Percentiles rank a stretch among this genome's conserved stretches.
These are phyloP conservation scores for Astyanax mexicanus DNA, from an alignment of 2,797 vertebrate species.

Conservation along the genomic window DNA sequence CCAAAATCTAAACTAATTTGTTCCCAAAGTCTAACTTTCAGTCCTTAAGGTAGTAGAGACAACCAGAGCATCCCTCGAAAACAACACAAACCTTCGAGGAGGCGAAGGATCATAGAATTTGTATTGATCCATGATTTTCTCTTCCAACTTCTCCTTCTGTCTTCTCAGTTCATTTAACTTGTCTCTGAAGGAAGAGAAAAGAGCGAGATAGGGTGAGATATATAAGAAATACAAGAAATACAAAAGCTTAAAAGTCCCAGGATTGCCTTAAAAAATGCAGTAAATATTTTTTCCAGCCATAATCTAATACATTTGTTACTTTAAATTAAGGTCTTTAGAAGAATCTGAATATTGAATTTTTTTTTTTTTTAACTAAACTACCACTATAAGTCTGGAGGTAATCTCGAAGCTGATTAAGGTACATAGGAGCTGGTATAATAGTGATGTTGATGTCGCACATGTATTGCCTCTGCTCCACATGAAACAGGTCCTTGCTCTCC, in stretches of 20 bases:
- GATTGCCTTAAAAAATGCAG: too few species aligned
- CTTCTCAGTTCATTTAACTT: slow-evolving; percentile 95
- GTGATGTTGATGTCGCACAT: slow-evolving; percentile 79
- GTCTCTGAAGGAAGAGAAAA: slow-evolving; percentile 77
- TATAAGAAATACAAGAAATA: too few species aligned
- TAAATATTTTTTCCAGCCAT: not conserved
- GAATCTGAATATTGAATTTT: not conserved
- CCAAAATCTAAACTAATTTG: not conserved
- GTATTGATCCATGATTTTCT: slow-evolving; percentile 99
- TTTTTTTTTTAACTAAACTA: not conserved
- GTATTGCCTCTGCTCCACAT: slow-evolving; percentile 96
- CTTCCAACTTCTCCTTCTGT: slow-evolving; percentile 98
- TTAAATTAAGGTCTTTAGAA: not conserved
- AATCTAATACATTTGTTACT: not conserved
- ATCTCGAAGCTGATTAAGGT: not conserved
- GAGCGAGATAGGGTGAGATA: not conserved
- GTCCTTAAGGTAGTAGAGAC: not conserved
- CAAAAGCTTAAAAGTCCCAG: too few species aligned
- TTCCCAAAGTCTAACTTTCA: slow-evolving; percentile 6
- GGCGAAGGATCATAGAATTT: slow-evolving; percentile 98
- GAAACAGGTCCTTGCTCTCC: slow-evolving; percentile 99
- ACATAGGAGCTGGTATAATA: not conserved
- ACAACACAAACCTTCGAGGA: slow-evolving; percentile 86
- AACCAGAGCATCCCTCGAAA: not conserved
- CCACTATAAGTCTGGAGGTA: not conserved